Evolutionary conservation across 2,113 vertebrate species (phyloP).

Genomic region (Scophthalmus maximus): DNA sequence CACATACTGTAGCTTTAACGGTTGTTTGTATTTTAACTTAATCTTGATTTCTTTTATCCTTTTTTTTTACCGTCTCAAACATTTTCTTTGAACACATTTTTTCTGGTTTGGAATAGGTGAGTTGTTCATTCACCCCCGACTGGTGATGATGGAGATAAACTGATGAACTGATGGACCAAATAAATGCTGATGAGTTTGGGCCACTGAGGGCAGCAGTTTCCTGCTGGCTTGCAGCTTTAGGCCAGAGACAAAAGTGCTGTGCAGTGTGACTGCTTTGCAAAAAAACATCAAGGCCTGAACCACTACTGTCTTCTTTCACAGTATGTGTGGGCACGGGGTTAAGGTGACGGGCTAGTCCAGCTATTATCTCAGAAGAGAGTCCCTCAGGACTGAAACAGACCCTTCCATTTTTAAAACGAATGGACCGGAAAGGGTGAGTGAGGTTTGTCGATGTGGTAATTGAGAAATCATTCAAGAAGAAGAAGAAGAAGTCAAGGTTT

Average conservation of each 20-base stretch:
- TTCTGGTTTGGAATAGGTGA: too few species aligned
- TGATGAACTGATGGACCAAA: background rate
- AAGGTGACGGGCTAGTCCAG: background rate
- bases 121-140: too few species aligned
- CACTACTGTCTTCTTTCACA: background rate
- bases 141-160: background rate
- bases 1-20: too few species aligned
- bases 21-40: background rate
- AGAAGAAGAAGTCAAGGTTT: slow-evolving; percentile 1
- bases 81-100: too few species aligned
- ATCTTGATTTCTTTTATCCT: background rate
- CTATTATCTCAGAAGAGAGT: background rate
- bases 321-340: background rate
- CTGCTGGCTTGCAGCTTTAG: background rate
- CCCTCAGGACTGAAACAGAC: background rate
- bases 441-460: slow-evolving; percentile 16
- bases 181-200: background rate
- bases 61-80: too few species aligned
- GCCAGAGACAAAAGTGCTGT: background rate
- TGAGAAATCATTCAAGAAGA: too few species aligned
- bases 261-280: slow-evolving; percentile 1
- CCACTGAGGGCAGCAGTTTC: slow-evolving; percentile 5
- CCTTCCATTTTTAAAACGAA: slow-evolving; percentile 20
- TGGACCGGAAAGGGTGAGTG: slow-evolving; percentile 8
- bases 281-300: slow-evolving; percentile 1